These are phyloP conservation scores for Tenebrosternarchus preto DNA, from an alignment of 2,113 vertebrate species.

Conservation along the genomic window DNA sequence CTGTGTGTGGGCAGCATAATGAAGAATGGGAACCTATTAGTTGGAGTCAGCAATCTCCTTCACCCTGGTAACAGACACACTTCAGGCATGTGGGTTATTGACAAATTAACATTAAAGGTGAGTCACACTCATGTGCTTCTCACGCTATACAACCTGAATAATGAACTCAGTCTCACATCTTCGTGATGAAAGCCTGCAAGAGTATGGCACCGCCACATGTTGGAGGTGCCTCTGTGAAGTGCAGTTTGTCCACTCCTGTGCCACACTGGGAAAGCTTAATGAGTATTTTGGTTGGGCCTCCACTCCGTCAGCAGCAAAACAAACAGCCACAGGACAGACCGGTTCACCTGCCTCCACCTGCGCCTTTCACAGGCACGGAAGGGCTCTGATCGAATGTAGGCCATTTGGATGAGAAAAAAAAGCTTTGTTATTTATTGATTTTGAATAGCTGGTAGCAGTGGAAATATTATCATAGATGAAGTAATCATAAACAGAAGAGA, in stretches of 20 bases:
- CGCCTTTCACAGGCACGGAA: neutral
- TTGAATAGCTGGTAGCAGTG: neutral
- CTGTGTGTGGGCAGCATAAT: neutral
- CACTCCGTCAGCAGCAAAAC: conserved; percentile 47
- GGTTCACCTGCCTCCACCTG: conserved; percentile 48
- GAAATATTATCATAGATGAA: neutral
- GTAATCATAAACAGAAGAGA: neutral
- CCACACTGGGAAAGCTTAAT: conserved; percentile 62
- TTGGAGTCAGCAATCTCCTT: neutral
- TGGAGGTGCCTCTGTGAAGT: conserved; percentile 61
- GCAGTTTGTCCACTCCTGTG: conserved; percentile 63
- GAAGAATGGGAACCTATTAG: neutral
- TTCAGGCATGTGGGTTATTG: neutral
- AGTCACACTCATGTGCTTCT: conserved; percentile 54
- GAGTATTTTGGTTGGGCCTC: conserved; percentile 64
- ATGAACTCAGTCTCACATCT: conserved; percentile 68
- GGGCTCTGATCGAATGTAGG: neutral
- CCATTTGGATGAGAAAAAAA: no score
- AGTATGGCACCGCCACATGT: conserved; percentile 64
- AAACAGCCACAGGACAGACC: conserved; percentile 60
- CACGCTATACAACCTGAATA: conserved; percentile 63
- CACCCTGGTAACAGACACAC: neutral
- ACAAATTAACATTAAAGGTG: neutral
- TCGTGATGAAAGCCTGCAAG: conserved; percentile 49
- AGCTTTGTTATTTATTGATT: neutral